Conservation (phyloP, 2,113 vertebrate genomes). For the Oreotrochilus melanogaster region DNA sequence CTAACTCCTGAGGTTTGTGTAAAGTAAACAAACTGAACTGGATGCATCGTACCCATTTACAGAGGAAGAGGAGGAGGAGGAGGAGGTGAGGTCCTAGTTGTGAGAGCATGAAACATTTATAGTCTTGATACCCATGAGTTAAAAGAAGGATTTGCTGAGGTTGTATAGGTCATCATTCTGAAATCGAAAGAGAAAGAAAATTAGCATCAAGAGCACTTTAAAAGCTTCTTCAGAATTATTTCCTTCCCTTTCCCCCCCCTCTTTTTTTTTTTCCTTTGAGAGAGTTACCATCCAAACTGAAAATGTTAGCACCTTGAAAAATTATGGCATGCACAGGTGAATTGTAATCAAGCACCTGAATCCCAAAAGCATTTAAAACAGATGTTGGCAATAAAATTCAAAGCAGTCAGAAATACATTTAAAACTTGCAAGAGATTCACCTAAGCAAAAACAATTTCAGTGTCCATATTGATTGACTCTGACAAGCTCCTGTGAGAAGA, state of each 20-base stretch:
- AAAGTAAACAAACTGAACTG: constrained; percentile 87
- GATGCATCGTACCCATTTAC: constrained; percentile 85
- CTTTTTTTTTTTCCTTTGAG: background rate
- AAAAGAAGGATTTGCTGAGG: constrained; percentile 81
- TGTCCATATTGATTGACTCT: constrained; percentile 33
- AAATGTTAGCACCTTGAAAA: constrained; percentile 30
- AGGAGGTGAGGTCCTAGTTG: constrained; percentile 84
- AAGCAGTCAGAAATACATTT: constrained; percentile 33
- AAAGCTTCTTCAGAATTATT: background rate
- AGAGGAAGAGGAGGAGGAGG: constrained; percentile 70
- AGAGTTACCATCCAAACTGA: background rate
- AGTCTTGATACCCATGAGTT: constrained; percentile 85
- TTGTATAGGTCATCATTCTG: constrained; percentile 85
- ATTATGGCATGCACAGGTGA: background rate
- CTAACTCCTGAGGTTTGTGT: constrained; percentile 87
- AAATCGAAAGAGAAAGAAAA: constrained; percentile 66
- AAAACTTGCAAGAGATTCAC: constrained; percentile 55
- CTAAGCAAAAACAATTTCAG: constrained; percentile 59
- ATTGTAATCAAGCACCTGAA: constrained; percentile 22
- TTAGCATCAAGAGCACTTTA: background rate
- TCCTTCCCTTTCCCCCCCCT: background rate
- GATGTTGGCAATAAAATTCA: constrained; percentile 55
- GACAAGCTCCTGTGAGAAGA: constrained; percentile 7
- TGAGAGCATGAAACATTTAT: constrained; percentile 80
- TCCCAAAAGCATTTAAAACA: constrained; percentile 55